Conservation (phyloP, 2,888 invertebrate species). For the Epistrophella euchroma region DNA sequence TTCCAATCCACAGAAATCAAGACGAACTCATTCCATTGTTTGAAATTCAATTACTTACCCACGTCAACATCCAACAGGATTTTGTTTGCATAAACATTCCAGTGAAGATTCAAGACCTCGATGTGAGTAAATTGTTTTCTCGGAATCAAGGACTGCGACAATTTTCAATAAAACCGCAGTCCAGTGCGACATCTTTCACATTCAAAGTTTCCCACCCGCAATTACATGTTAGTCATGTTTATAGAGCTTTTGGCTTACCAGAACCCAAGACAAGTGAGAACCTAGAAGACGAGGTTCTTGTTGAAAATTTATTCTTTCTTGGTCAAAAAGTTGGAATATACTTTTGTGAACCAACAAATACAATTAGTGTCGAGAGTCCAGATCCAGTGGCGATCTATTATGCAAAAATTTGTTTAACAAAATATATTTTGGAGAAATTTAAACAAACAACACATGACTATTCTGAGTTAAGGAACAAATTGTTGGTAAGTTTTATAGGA, state of each 20-base stretch:
- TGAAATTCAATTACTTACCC: constrained; percentile 72
- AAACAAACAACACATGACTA: constrained; percentile 3
- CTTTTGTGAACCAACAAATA: constrained; percentile 34
- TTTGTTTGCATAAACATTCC: constrained; percentile 72
- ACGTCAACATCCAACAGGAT: constrained; percentile 65
- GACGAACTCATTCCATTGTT: constrained; percentile 77
- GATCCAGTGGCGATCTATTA: constrained; percentile 61
- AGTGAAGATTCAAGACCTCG: constrained; percentile 22
- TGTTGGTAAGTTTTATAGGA: constrained; percentile 4
- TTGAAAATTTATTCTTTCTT: constrained; percentile 41
- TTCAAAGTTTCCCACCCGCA: constrained; percentile 17
- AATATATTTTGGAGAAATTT: constrained; percentile 46
- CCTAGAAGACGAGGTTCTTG: constrained; percentile 25
- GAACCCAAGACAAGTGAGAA: neutral
- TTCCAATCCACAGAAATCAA: constrained; percentile 75
- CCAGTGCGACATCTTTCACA: neutral
- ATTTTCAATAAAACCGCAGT: neutral
- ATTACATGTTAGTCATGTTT: constrained; percentile 11
- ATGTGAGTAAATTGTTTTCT: constrained; percentile 49
- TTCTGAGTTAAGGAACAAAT: constrained; percentile 12
- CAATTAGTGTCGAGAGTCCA: constrained; percentile 6
- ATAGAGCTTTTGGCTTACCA: constrained; percentile 33
- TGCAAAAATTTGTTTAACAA: constrained; percentile 48
- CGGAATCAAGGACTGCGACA: constrained; percentile 35
- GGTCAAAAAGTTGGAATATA: constrained; percentile 36